Base-by-base conservation (phyloP, 2,113 vertebrate genomes). In the Bagarius yarrelli region DNA sequence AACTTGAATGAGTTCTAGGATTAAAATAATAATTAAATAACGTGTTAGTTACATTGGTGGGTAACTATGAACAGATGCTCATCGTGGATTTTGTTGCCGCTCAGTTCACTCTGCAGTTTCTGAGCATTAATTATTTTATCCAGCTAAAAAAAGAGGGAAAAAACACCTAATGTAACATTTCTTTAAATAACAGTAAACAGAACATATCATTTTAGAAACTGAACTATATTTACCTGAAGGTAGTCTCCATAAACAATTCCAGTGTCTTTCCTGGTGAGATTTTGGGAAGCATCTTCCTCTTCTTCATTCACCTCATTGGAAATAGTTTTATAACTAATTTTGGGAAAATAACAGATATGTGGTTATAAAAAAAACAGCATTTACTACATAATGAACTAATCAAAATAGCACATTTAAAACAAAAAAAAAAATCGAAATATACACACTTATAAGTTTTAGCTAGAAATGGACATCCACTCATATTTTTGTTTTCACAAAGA, bases 1-100 rank as follows among this genome's bases (percentile, higher is more conserved):
- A 64, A 36, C 15, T 1, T 40, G 11, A 40, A 69, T 2, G 1
- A 66, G 25, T 36, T 30, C 34, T 8, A 18, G 50, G 2, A 5
- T 57, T 8, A 44, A 0, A 40, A 21, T 36, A 2, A n/a, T 1
- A 34, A 14, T 4, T 21, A 69, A 47, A 6, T 1, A 64, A 66
- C 0, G 40, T 21, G 36, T 69, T 11, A 30, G 53, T 92, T 90
- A 97, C 98, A 95, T 95, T 99, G 96, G 86, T 98, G 97, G 0
- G 96, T 99, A 83, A 99, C 94, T 23, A 99, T 98, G 86, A 99
- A 99, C 81, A 99, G 95, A 82, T 99, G 97, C 64, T 99, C 97
- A 78, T 99, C 97, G 0, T 99, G 98, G 86, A 99, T 96, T 92
- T 95, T 98, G 64, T 96, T 95, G 36, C 95, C 96, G 80, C 93